phyloP scores from a whole-genome alignment of 1,140 invertebrate genomes.

The Thalassaphorura encarpata region DNA sequence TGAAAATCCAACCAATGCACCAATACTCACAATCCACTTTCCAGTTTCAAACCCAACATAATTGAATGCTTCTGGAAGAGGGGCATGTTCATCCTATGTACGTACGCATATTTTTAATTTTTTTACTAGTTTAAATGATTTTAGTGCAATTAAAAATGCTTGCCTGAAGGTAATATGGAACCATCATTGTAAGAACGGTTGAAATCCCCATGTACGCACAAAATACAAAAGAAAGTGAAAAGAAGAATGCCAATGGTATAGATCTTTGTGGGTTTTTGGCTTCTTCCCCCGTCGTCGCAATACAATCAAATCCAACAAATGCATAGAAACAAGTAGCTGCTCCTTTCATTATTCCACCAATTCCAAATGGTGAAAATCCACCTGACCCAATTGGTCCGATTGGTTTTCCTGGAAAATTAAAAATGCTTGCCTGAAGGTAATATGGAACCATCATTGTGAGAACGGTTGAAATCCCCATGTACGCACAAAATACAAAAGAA shows the following conservation, averaged over 20 bases:
- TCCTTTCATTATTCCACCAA: slow-evolving; percentile 40
- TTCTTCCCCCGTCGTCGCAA: slow-evolving; percentile 76
- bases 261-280: slow-evolving; percentile 77
- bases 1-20: slow-evolving; percentile 43
- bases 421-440: no score
- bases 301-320: slow-evolving; percentile 80
- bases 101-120: neutral
- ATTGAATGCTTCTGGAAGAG: slow-evolving; percentile 45
- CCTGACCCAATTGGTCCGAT: slow-evolving; percentile 34
- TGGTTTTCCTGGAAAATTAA: neutral
- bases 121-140: neutral
- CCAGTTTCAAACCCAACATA: slow-evolving; percentile 41
- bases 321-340: slow-evolving; percentile 86
- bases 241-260: slow-evolving; percentile 73
- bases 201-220: slow-evolving; percentile 72
- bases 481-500: slow-evolving; percentile 43
- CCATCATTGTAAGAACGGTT: slow-evolving; percentile 78
- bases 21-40: slow-evolving; percentile 45
- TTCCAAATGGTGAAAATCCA: slow-evolving; percentile 42
- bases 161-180: slow-evolving; percentile 73
- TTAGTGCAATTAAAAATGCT: slow-evolving; percentile 44
- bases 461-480: slow-evolving; percentile 73
- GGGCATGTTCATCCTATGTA: slow-evolving; percentile 40
- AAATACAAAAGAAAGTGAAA: slow-evolving; percentile 37
- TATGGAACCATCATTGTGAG: slow-evolving; percentile 85